A percentile compares a stretch with the other conserved stretches of the same genome.
phyloP scores from a whole-genome alignment of 1,140 invertebrate species.

The Amphibalanus amphitrite region DNA sequence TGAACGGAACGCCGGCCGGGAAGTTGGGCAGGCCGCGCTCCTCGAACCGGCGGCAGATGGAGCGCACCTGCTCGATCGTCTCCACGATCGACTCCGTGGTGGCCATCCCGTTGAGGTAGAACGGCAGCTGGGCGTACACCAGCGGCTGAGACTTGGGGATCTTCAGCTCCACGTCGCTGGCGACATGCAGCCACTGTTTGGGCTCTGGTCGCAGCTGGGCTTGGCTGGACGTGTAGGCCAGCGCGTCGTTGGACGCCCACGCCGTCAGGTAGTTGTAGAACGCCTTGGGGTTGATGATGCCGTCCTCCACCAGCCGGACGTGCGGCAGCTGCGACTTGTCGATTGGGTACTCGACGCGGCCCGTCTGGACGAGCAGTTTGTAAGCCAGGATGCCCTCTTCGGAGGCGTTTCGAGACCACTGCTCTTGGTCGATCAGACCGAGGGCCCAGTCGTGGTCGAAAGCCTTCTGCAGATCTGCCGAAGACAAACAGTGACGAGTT shows the following conservation, averaged over 20 bases:
- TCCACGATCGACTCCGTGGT: slow-evolving; percentile 66
- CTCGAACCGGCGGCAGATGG: slow-evolving; percentile 70
- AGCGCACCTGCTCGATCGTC: slow-evolving; percentile 50
- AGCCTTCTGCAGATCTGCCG: slow-evolving; percentile 56
- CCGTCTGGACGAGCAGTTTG: slow-evolving; percentile 87
- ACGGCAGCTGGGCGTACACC: slow-evolving; percentile 85
- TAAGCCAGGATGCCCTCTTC: slow-evolving; percentile 83
- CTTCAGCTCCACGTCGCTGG: slow-evolving; percentile 26
- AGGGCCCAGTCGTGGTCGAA: slow-evolving; percentile 66
- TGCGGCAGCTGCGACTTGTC: slow-evolving; percentile 52
- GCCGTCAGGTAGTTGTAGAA: slow-evolving; percentile 98
- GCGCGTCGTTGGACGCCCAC: slow-evolving; percentile 83
- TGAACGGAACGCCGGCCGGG: slow-evolving; percentile 86
- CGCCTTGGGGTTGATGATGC: slow-evolving; percentile 84
- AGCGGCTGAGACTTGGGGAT: slow-evolving; percentile 85
- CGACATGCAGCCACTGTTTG: slow-evolving; percentile 55
- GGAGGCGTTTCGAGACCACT: slow-evolving; percentile 75
- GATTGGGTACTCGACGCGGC: slow-evolving; percentile 80
- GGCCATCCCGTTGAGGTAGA: slow-evolving; percentile 51
- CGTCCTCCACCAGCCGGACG: slow-evolving; percentile 67
- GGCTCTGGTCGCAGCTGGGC: slow-evolving; percentile 73
- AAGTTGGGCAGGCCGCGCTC: slow-evolving; percentile 83
- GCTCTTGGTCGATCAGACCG: slow-evolving; percentile 62
- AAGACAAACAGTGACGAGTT: too few relatives aligned
- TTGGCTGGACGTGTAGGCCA: slow-evolving; percentile 78